Evolutionary conservation across 64 coral and sea anemone species (phyloP).

Genomic region (Stichodactyla helianthus): DNA sequence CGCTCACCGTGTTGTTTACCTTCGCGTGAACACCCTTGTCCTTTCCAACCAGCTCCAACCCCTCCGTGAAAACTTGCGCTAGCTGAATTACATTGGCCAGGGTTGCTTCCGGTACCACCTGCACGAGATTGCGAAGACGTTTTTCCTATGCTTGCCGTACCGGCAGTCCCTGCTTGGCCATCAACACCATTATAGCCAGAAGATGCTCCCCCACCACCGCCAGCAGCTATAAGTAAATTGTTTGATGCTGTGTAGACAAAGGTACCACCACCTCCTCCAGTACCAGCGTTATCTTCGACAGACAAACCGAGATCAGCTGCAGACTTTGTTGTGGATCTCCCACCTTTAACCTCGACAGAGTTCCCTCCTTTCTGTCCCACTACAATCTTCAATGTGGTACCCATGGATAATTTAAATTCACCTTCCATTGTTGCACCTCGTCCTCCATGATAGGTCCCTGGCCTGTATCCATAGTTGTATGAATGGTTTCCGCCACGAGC

Average conservation of each 20-base stretch:
- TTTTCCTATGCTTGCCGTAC: too few species aligned
- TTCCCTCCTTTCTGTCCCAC: slow-evolving; percentile 32
- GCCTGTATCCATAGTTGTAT: slow-evolving; percentile 18
- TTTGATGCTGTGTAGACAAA: slow-evolving; percentile 25
- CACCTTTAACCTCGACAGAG: neutral
- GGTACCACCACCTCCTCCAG: too few species aligned
- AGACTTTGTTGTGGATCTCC: neutral
- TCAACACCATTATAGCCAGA: slow-evolving; percentile 38
- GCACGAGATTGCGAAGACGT: neutral
- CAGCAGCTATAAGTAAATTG: slow-evolving; percentile 23
- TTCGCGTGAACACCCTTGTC: neutral
- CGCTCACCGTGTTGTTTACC: neutral
- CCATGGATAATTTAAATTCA: slow-evolving; percentile 5
- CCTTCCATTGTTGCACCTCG: neutral
- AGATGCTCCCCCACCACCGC: slow-evolving; percentile 33
- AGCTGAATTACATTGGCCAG: slow-evolving; percentile 21
- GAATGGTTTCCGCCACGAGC: slow-evolving; percentile 26
- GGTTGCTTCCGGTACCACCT: slow-evolving; percentile 27
- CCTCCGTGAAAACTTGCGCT: too few species aligned
- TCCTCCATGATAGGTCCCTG: slow-evolving; percentile 26
- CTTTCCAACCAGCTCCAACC: too few species aligned
- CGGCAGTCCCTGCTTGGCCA: neutral
- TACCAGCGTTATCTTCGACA: too few species aligned
- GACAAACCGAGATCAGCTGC: too few species aligned
- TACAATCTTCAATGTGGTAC: neutral